Evolutionary conservation across 2,113 vertebrate genomes (phyloP).

Genomic region (Charina bottae): DNA sequence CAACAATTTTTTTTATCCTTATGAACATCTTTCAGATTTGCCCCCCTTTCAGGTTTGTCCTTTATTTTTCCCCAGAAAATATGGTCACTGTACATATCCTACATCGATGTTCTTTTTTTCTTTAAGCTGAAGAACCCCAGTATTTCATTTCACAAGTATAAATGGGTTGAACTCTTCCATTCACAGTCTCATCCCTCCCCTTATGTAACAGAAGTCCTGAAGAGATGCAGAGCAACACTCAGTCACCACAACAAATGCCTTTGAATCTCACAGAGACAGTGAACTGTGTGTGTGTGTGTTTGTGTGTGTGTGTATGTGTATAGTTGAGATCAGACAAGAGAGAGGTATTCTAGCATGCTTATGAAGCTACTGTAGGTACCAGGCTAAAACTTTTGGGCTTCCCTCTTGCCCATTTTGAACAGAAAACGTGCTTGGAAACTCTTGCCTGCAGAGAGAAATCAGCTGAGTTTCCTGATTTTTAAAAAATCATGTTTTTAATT

Average conservation of each 20-base stretch:
- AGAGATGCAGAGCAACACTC: not conserved
- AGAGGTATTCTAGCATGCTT: not conserved
- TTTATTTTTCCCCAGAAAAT: not conserved
- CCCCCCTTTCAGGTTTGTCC: not conserved
- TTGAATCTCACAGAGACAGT: not conserved
- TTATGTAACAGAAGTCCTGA: not conserved
- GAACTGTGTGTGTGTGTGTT: not conserved
- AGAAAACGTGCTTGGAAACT: not conserved
- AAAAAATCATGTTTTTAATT: conserved; percentile 46
- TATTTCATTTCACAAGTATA: not conserved
- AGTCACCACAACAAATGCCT: not conserved
- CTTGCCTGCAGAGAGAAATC: not conserved
- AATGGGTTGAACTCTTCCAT: not conserved
- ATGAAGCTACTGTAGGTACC: not conserved
- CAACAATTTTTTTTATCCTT: not conserved
- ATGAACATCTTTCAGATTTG: not conserved
- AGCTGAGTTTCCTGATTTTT: not conserved
- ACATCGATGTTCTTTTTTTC: not conserved
- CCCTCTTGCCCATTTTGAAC: not conserved
- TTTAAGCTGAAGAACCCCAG: not conserved
- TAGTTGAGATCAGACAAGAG: not conserved
- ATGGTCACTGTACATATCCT: not conserved
- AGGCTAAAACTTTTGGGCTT: not conserved
- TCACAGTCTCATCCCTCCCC: not conserved
- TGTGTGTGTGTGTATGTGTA: not conserved